Base-by-base conservation (phyloP, 2,797 vertebrate species). In the Typhlichthys eigenmanni region DNA sequence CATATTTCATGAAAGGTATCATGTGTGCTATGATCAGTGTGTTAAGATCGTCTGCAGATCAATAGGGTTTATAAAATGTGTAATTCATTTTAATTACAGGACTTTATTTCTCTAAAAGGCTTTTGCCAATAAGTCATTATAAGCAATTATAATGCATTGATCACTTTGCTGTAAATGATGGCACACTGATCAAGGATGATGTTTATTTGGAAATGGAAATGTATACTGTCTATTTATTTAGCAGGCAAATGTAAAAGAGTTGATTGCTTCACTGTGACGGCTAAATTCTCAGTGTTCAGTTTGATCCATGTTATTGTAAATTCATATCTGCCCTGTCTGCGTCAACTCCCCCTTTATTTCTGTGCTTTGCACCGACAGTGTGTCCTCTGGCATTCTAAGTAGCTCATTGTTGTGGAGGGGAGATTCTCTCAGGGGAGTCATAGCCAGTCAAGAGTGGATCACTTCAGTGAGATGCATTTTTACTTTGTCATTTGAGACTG, bases 371-470 rank as follows among this genome's bases (percentile, higher is more conserved):
- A 68, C 81, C 78, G 75, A 74, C 77, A 58, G 71, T 64, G 71
- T 83, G 79, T 87, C 76, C 78, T 87, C 85, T 87, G 84, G 85
- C 83, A 76, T 81, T 83, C 82, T 84, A 85, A 88, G 87, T 79
- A 85, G 84, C 79, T 87, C 77, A 82, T 85, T 88, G 86, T 87
- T 82, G 84, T 81, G 79, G 68, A 71, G 80, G 79, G 70, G 70
- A 66, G 65, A 69, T 68, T 78, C 69, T 62, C 80, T 81, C 83
- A 13, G 63, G 83, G 77, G 81, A 89, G 69, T 67, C 70, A 58
- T 71, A 81, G 80, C 71, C 79, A 72, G 80, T 85, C 78, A 77
- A 71, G 76, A 80, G 79, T 76, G 75, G 85, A 86, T 82, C 76
- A 74, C 77, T 69, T 86, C 76, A 69, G 68, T 57, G 68, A 79